A percentile compares a stretch with the other conserved stretches of the same genome.
phyloP scores from a whole-genome alignment of 2,888 invertebrate genomes.

The Phrixothrix hirtus region DNA sequence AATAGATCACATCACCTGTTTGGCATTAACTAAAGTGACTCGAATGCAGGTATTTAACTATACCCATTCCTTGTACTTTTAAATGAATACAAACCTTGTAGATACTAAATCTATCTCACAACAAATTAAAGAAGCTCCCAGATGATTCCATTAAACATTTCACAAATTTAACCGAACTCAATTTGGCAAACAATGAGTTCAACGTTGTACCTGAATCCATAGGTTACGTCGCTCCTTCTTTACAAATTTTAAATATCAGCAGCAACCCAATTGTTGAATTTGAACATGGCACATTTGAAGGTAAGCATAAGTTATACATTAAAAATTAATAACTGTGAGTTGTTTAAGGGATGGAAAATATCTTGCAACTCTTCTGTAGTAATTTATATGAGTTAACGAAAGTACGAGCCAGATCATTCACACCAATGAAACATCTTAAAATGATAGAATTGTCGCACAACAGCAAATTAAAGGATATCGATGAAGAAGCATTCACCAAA shows the following conservation, averaged over 20 bases:
- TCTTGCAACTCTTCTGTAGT: slow-evolving; percentile 65
- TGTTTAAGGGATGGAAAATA: slow-evolving; percentile 59
- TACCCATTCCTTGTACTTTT: no score
- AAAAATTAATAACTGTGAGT: slow-evolving; percentile 1
- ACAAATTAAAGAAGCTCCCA: slow-evolving; percentile 63
- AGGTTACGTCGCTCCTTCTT: slow-evolving; percentile 58
- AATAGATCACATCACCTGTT: slow-evolving; percentile 63
- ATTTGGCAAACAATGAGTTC: slow-evolving; percentile 65
- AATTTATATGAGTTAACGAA: slow-evolving; percentile 61
- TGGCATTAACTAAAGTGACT: slow-evolving; percentile 61
- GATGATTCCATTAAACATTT: slow-evolving; percentile 60
- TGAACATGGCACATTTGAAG: slow-evolving; percentile 63
- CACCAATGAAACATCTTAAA: slow-evolving; percentile 42
- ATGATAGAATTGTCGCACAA: slow-evolving; percentile 47
- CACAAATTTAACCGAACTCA: slow-evolving; percentile 60
- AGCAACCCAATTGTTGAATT: slow-evolving; percentile 65
- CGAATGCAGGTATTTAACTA: slow-evolving; percentile 66
- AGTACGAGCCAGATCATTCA: slow-evolving; percentile 54
- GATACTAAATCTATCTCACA: slow-evolving; percentile 55
- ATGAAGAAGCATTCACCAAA: slow-evolving; percentile 63
- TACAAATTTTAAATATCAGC: slow-evolving; percentile 65
- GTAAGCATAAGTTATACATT: no score
- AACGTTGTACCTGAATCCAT: slow-evolving; percentile 63
- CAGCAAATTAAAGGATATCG: slow-evolving; percentile 53
- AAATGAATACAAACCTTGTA: no score